A percentile compares a stretch with the other conserved stretches of the same genome.
Evolutionary conservation across 2,797 vertebrate species (phyloP).

Genomic region (Sebastes iracundus): DNA sequence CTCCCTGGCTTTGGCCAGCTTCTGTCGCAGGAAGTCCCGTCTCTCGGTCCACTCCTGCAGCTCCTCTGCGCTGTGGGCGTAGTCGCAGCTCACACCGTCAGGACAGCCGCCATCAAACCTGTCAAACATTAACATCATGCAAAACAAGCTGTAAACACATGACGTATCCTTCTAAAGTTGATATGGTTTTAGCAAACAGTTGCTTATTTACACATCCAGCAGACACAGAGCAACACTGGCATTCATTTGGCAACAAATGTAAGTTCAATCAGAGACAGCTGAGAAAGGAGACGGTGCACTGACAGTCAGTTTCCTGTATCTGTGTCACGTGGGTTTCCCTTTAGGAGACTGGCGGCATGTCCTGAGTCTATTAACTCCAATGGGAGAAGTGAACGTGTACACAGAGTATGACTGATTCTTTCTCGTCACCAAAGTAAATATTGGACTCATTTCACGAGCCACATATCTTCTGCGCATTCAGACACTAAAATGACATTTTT

Average conservation of each 20-base stretch:
- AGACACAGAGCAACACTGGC: neutral
- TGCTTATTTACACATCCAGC: neutral
- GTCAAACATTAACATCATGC: conserved; percentile 30
- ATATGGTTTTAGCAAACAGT: neutral
- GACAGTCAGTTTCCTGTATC: no score
- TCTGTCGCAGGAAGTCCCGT: conserved; percentile 89
- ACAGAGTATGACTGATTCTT: no score
- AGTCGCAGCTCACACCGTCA: conserved; percentile 91
- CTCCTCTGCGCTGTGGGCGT: conserved; percentile 90
- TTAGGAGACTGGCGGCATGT: no score
- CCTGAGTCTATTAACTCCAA: no score
- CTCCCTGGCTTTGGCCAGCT: conserved; percentile 90
- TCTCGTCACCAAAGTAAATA: no score
- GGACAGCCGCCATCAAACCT: conserved; percentile 80
- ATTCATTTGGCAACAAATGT: neutral
- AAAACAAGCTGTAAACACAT: neutral
- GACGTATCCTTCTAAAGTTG: neutral
- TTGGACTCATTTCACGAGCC: no score
- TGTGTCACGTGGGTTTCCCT: no score
- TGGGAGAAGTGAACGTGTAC: no score
- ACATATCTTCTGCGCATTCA: no score
- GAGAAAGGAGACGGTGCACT: no score
- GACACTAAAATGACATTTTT: no score
- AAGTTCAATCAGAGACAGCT: neutral
- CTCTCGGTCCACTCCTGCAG: conserved; percentile 92